Evolutionary conservation across 2,797 vertebrate genomes (phyloP), one percentile per base, ranked within the genome.

Genomic region (Malacoraja senta): DNA sequence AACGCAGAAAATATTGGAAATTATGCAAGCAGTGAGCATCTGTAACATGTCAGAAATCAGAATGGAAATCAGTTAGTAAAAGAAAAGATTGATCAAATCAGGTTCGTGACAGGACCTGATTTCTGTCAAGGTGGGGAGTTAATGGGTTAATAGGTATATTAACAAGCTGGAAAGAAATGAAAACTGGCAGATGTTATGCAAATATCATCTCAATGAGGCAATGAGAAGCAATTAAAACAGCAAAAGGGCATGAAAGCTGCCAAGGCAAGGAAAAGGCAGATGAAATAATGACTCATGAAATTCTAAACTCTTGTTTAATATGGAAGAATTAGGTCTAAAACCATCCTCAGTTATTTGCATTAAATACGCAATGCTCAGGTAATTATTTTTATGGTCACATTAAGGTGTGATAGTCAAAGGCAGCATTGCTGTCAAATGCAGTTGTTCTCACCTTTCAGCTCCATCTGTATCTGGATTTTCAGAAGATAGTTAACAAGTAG

Each of bases 91-190:
- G 80, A 83, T 29, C 24, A 29, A 83, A 83, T 26, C 44, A 58
- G 53, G 9, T 26, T 83, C 9, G 58, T 29, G 44, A 3, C 79
- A 81, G 35, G 44, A 44, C 38, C 8, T 26, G 38, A 53, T 19
- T 44, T 38, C 53, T 58, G 44, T 58, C 26, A 9, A 44, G 53
- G 0, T 1, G 44, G 12, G 53, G 44, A 29, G 44, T 58, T 58
- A 83, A 83, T 83, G 80, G 38, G 79, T 81, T 81, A 81, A 81
- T 44, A 79, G 32, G 38, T 24, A 81, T 81, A 21, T 81, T 81
- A 44, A 24, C 19, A 80, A 83, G 24, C 80, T 61, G 53, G 24
- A 83, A 83, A 83, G 80, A 83, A 83, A 58, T 83, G 80, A 83
- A 83, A 83, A 83, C 24, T 83, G 53, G 80, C 53, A 61, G 80